Evolutionary conservation across 2,888 invertebrate genomes (phyloP).

Genomic region (Caenorhabditis zanzibari): DNA sequence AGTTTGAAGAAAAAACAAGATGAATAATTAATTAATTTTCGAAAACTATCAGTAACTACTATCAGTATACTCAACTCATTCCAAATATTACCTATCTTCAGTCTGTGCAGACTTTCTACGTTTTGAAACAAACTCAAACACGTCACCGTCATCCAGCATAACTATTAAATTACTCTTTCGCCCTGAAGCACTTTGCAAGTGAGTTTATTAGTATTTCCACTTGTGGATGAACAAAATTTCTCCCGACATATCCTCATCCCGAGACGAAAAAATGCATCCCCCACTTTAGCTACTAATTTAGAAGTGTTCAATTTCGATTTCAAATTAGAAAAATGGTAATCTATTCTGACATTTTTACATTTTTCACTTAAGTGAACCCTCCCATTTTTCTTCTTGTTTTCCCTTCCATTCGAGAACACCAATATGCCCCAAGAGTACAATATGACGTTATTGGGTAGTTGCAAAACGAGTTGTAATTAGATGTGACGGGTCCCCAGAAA

Average conservation of each 20-base stretch:
- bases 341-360: conserved; percentile 19
- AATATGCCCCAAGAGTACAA: conserved; percentile 50
- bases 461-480: conserved; percentile 62
- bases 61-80: conserved; percentile 1
- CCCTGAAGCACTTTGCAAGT: conserved; percentile 66
- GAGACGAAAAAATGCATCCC: neutral
- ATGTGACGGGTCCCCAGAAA: conserved; percentile 53
- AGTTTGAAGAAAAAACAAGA: conserved; percentile 24
- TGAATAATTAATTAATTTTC: conserved; percentile 33
- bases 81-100: neutral
- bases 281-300: conserved; percentile 23
- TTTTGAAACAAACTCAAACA: conserved; percentile 52
- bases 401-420: neutral
- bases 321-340: conserved; percentile 32
- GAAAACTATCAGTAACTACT: neutral
- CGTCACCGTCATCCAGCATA: conserved; percentile 61
- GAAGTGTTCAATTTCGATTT: conserved; percentile 12
- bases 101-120: conserved; percentile 19
- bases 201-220: conserved; percentile 66
- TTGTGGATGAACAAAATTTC: conserved; percentile 57
- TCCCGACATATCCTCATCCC: conserved; percentile 26
- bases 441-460: conserved; percentile 58
- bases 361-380: conserved; percentile 11
- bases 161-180: conserved; percentile 66
- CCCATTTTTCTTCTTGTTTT: too few species aligned